Base-by-base conservation (phyloP, 2,888 invertebrate species). In the Luperina testacea region DNA sequence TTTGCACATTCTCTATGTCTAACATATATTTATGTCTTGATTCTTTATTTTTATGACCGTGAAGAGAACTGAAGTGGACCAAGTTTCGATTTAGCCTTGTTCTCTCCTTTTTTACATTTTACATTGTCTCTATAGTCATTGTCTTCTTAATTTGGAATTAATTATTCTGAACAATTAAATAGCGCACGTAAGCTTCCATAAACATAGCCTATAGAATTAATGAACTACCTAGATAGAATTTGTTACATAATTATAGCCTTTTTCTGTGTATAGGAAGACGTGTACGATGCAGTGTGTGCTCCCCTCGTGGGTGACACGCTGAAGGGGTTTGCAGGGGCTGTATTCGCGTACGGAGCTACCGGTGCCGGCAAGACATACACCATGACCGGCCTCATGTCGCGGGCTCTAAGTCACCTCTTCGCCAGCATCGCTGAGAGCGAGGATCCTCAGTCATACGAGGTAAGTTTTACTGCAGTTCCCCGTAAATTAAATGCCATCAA, bases 301-400 rank as follows among this genome's bases (percentile, higher is more conserved):
- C 97, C 98, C 32, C 97, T 99, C 32, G 99, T 99, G 3, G 98
- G 98, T 67, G 99, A 98, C 91, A 98, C 99, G 0, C 97, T 99
- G 51, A 97, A 97, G 80, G 99, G 99, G 0, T 99, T 98, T 92
- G 99, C 99, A 91, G 99, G 99, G 0, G 99, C 99, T 0, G 99
- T 99, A 48, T 99, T 99, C 95, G 99, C 99, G 1, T 99, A 99
- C 93, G 99, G 99, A 9, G 98, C 99, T 8, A 99, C 99, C 61
- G 99, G 99, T 1, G 98, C 99, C 7, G 99, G 99, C 53, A 99
- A 99, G 95, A 99, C 99, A 0, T 98, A 98, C 94, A 99, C 99
- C 15, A 99, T 99, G 99, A 98, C 98, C 0, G 99, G 99, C 7
- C 98, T 99, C 81, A 99, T 99, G 99, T 98, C 98, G 0, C 97